These are phyloP conservation scores for Tachyglossus aculeatus DNA, from an alignment of 2,797 vertebrate genomes.

Conservation along the genomic window DNA sequence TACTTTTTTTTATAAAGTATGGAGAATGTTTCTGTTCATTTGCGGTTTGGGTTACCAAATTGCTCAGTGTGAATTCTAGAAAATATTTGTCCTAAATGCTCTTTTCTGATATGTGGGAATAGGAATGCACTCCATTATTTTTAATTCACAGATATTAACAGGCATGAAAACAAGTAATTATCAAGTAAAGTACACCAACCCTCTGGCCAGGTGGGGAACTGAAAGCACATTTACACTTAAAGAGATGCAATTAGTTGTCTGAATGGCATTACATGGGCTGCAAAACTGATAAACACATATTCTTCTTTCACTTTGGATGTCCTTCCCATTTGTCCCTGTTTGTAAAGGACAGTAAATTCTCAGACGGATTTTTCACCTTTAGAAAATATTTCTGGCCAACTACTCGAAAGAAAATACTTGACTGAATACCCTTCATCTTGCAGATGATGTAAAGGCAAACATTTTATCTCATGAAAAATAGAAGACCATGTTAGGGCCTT, in stretches of 20 bases:
- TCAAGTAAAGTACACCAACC: conserved; percentile 7
- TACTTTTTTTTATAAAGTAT: background rate
- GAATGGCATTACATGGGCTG: conserved; percentile 20
- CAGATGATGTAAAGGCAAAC: no score
- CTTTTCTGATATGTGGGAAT: conserved; percentile 10
- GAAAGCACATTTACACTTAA: conserved; percentile 36
- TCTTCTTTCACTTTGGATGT: background rate
- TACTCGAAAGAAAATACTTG: no score
- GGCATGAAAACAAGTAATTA: conserved; percentile 41
- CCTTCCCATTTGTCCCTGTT: conserved; percentile 4
- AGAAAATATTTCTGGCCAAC: background rate
- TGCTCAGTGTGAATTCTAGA: background rate
- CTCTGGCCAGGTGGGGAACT: background rate
- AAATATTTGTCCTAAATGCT: background rate
- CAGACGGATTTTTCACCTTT: background rate
- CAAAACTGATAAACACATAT: conserved; percentile 19
- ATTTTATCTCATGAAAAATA: no score
- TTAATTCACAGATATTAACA: conserved; percentile 35
- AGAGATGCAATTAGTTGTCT: conserved; percentile 14
- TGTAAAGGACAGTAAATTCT: background rate
- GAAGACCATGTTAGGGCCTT: no score
- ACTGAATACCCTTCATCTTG: no score
- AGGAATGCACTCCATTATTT: background rate
- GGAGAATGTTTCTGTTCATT: background rate
- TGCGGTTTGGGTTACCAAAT: background rate